Evolutionary conservation across 2,888 invertebrate species (phyloP).

Genomic region (Brachyptera risi): DNA sequence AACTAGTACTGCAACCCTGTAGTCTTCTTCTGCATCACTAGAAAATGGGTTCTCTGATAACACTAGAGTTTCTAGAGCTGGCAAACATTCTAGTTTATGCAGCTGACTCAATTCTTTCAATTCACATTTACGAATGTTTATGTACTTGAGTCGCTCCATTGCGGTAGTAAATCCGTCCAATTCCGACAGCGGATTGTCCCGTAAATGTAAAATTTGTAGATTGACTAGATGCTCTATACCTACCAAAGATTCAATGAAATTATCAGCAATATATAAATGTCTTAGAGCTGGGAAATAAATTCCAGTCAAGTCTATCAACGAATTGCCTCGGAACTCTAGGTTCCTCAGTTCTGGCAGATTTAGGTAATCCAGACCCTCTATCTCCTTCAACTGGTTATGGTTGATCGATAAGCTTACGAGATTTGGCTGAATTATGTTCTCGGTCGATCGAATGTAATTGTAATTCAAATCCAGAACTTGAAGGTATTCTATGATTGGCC

Average conservation of each 20-base stretch:
- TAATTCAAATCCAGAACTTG: not conserved
- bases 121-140: not conserved
- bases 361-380: not conserved
- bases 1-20: not conserved
- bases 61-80: not conserved
- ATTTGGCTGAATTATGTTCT: not conserved
- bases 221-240: not conserved
- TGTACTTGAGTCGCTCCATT: not conserved
- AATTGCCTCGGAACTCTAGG: not conserved
- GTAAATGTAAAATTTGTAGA: not conserved
- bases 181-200: not conserved
- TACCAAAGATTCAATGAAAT: not conserved
- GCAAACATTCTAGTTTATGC: not conserved
- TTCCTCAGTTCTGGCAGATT: not conserved
- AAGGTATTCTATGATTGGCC: not conserved
- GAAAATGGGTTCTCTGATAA: not conserved
- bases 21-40: slow-evolving; percentile 5
- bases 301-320: not conserved
- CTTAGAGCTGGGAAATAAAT: not conserved
- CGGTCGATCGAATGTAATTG: slow-evolving; percentile 1
- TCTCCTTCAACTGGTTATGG: not conserved
- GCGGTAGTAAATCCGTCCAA: not conserved
- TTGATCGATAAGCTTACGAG: not conserved
- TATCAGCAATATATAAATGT: not conserved
- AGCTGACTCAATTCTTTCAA: not conserved